phyloP scores from a whole-genome alignment of 2,888 invertebrate species.

The Gasteruption jaculator region DNA sequence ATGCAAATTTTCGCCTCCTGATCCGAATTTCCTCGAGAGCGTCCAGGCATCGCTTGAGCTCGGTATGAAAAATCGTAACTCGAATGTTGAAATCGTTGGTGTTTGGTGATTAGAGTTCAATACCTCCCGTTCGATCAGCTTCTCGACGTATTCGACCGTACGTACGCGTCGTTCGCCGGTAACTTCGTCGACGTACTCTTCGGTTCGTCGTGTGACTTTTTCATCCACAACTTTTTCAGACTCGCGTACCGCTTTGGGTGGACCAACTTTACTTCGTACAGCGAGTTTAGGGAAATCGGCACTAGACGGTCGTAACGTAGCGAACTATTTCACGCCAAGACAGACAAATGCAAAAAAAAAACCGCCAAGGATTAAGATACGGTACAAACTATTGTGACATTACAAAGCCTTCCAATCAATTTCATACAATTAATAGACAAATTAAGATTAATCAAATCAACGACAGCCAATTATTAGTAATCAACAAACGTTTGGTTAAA shows the following conservation, averaged over 20 bases:
- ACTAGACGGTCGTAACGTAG: conserved; percentile 59
- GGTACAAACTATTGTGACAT: no score
- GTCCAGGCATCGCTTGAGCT: no score
- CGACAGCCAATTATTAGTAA: no score
- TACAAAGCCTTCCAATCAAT: no score
- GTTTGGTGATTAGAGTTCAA: conserved; percentile 22
- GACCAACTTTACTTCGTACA: conserved; percentile 81
- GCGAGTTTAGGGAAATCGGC: conserved; percentile 79
- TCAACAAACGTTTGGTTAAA: no score
- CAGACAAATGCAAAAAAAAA: conserved; percentile 40
- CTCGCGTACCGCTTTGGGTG: conserved; percentile 78
- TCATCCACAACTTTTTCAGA: conserved; percentile 86
- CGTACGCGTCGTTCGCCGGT: conserved; percentile 83
- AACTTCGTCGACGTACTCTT: conserved; percentile 81
- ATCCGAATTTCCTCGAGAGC: no score
- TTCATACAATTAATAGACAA: no score
- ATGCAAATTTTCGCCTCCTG: no score
- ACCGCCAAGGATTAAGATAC: no score
- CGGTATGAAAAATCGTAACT: no score
- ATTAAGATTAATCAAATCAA: no score
- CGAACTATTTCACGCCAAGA: conserved; percentile 43
- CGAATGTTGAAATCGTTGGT: conserved; percentile 4
- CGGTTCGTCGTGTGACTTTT: conserved; percentile 79
- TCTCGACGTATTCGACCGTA: conserved; percentile 91
- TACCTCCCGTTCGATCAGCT: conserved; percentile 95